These are phyloP conservation scores for Poeciliopsis infans DNA, from an alignment of 2,797 vertebrate genomes.

Conservation along the genomic window DNA sequence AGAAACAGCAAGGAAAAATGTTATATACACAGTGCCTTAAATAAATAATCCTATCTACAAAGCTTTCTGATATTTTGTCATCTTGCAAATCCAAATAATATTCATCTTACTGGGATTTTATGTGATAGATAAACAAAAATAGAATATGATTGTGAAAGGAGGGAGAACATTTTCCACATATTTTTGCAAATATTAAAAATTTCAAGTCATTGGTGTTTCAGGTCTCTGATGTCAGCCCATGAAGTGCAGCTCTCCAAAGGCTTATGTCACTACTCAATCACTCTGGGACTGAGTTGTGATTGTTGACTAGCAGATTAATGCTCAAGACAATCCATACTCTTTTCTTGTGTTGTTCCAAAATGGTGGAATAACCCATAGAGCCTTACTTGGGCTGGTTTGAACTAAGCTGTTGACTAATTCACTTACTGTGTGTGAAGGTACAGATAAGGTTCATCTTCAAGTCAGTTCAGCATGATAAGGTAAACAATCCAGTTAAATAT, in stretches of 20 bases:
- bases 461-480: slow-evolving; percentile 20
- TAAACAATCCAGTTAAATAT: slow-evolving; percentile 28
- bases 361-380: neutral
- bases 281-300: neutral
- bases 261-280: neutral
- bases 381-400: neutral
- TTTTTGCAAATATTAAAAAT: neutral
- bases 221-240: neutral
- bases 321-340: neutral
- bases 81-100: neutral
- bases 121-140: neutral
- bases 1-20: neutral
- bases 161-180: neutral
- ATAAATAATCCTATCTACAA: neutral
- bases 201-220: neutral
- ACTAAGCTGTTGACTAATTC: no score
- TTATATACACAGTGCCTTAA: neutral
- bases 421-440: no score
- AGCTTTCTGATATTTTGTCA: neutral
- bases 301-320: neutral
- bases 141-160: neutral
- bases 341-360: neutral
- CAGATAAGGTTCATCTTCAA: no score
- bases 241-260: neutral
- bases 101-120: neutral